Conservation (phyloP, 2,888 invertebrate species). For the Gymnocheta viridis region DNA sequence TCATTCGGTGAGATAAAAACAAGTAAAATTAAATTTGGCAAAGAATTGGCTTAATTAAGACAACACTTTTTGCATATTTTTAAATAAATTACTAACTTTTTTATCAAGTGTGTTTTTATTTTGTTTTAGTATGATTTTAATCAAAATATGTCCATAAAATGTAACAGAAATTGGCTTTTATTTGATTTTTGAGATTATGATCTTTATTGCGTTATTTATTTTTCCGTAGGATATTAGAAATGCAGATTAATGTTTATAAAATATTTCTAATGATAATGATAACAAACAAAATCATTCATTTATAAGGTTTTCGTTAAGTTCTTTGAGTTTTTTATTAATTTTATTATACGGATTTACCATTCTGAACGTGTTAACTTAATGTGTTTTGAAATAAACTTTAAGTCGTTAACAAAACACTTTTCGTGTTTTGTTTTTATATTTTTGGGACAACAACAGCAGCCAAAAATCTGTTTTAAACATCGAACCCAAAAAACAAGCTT, state of each 20-base stretch:
- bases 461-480: too few relatives aligned
- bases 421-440: too few relatives aligned
- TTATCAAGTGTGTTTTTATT: not conserved
- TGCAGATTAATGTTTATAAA: not conserved
- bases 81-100: not conserved
- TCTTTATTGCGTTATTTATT: not conserved
- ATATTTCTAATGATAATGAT: not conserved
- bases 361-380: not conserved
- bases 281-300: not conserved
- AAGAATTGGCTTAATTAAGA: not conserved
- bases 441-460: too few relatives aligned
- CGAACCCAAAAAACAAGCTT: too few relatives aligned
- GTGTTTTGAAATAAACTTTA: not conserved
- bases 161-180: not conserved
- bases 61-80: not conserved
- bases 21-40: too few relatives aligned
- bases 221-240: not conserved
- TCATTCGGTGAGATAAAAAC: too few relatives aligned
- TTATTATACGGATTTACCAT: not conserved
- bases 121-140: not conserved
- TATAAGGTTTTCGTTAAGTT: not conserved
- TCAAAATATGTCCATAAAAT: not conserved
- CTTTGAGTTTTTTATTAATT: not conserved
- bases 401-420: too few relatives aligned
- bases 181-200: not conserved